phyloP scores from a whole-genome alignment of 2,888 invertebrate species.

The Acanthosepion lycidas region DNA sequence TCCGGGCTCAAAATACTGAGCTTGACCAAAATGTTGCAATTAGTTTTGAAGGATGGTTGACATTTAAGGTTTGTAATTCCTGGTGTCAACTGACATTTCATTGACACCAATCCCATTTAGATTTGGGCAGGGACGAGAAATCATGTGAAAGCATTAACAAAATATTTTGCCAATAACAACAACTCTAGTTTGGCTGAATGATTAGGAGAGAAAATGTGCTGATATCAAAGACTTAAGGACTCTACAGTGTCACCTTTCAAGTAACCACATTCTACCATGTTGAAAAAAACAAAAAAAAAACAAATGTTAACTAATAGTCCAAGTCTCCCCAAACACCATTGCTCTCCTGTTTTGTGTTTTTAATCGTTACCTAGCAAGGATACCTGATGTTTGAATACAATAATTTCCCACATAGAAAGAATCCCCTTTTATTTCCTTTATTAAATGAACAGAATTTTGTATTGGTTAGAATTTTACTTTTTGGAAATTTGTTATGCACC shows the following conservation, averaged over 20 bases:
- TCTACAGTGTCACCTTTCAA: neutral
- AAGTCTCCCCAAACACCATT: neutral
- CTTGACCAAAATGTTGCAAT: neutral
- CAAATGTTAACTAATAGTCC: neutral
- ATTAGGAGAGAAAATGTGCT: neutral
- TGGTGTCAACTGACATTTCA: neutral
- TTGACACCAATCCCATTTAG: neutral
- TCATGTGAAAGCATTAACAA: constrained; percentile 33
- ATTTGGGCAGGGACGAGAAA: neutral
- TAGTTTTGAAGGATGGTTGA: constrained; percentile 11
- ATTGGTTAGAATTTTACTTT: no score
- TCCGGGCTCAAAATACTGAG: neutral
- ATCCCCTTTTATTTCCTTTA: neutral
- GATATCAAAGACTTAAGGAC: neutral
- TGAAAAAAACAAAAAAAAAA: neutral
- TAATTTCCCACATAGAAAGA: neutral
- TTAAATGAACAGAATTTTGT: no score
- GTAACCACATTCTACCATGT: neutral
- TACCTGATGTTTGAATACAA: neutral
- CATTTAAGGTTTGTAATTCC: neutral
- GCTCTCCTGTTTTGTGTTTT: neutral
- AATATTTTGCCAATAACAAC: constrained; percentile 21
- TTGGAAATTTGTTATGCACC: no score
- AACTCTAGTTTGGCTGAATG: neutral
- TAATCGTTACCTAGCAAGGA: neutral